These are phyloP conservation scores for Cottoperca gobio DNA, from an alignment of 2,797 vertebrate species.

Conservation along the genomic window DNA sequence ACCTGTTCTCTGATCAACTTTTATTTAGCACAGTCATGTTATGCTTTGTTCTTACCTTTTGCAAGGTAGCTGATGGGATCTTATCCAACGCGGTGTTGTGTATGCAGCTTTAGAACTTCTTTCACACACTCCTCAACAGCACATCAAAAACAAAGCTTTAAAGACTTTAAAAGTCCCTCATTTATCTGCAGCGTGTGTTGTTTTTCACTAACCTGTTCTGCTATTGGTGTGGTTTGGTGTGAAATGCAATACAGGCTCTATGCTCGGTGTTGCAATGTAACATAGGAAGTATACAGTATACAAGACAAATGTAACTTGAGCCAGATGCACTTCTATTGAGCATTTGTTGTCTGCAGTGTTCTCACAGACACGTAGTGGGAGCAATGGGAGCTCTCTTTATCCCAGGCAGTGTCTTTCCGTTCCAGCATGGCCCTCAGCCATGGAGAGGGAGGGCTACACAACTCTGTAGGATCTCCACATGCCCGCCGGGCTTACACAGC, in stretches of 20 bases:
- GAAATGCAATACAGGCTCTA: constrained; percentile 15
- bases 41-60: constrained; percentile 27
- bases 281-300: constrained; percentile 10
- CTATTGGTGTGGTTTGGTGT: constrained; percentile 2
- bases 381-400: constrained; percentile 39
- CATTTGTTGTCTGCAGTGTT: constrained; percentile 39
- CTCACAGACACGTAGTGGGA: constrained; percentile 37
- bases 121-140: not conserved
- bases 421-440: constrained; percentile 48
- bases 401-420: constrained; percentile 37
- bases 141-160: constrained; percentile 1
- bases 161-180: not conserved
- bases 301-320: constrained; percentile 47
- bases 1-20: not conserved
- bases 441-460: constrained; percentile 28
- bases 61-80: not conserved
- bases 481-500: constrained; percentile 36
- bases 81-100: constrained; percentile 5
- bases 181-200: constrained; percentile 13
- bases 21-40: not conserved
- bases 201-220: not conserved
- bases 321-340: constrained; percentile 13
- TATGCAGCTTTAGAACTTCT: constrained; percentile 11
- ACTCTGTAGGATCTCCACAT: constrained; percentile 40
- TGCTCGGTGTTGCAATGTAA: constrained; percentile 1